These are phyloP conservation scores for Eumerus sabulonum DNA, from an alignment of 2,888 invertebrate species.

Conservation along the genomic window DNA sequence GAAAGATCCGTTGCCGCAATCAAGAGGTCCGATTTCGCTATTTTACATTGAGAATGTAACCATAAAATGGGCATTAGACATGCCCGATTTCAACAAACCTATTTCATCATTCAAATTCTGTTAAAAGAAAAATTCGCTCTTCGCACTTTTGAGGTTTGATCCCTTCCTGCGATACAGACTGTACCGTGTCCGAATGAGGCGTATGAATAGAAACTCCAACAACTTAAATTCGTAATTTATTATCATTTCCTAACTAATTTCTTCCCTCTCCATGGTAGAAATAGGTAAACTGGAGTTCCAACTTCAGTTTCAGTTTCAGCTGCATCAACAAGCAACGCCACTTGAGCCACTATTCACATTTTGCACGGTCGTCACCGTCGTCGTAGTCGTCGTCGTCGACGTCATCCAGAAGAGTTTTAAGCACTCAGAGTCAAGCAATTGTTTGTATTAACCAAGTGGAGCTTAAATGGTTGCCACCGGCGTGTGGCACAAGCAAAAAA, in stretches of 20 bases:
- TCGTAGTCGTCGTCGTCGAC: constrained; percentile 6
- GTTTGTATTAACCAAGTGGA: constrained; percentile 63
- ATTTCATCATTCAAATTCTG: no score
- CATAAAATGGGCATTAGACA: no score
- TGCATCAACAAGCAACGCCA: background rate
- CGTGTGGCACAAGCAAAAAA: constrained; percentile 42
- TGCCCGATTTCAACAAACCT: no score
- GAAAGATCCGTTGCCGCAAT: no score
- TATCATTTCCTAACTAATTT: constrained; percentile 52
- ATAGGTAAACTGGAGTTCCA: constrained; percentile 45
- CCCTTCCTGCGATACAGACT: constrained; percentile 32
- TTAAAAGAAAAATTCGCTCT: no score
- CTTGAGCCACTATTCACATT: constrained; percentile 7
- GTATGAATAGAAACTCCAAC: constrained; percentile 12
- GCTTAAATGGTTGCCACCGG: constrained; percentile 57
- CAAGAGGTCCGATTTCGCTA: no score
- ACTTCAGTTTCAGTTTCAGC: constrained; percentile 8
- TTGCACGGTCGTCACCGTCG: constrained; percentile 11
- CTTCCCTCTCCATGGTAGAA: background rate
- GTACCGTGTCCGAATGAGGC: constrained; percentile 15
- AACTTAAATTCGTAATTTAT: constrained; percentile 52
- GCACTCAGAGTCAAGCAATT: constrained; percentile 44
- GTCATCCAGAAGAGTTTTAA: constrained; percentile 32
- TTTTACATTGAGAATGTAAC: no score
- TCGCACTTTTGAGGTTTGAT: no score